These are phyloP conservation scores for Rhabditophanes sp. DNA, from an alignment of 2,888 invertebrate genomes.

Conservation along the genomic window DNA sequence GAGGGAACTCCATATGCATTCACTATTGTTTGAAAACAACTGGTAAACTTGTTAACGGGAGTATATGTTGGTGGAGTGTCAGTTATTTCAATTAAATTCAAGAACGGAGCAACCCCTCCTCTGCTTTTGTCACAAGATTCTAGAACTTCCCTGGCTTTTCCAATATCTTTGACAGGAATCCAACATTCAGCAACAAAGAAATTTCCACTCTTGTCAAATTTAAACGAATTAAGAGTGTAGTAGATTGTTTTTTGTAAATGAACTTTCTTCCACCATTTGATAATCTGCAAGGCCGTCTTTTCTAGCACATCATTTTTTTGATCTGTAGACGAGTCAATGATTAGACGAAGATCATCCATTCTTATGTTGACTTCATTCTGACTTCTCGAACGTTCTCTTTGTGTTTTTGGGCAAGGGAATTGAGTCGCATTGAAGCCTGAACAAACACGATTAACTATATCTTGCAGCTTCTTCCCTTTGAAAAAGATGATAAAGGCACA, in stretches of 20 bases:
- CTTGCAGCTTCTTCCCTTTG: constrained; percentile 88
- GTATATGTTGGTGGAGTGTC: constrained; percentile 81
- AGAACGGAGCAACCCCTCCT: constrained; percentile 53
- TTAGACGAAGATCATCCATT: constrained; percentile 81
- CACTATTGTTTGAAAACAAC: constrained; percentile 80
- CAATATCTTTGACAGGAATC: constrained; percentile 72
- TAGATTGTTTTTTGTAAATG: constrained; percentile 96
- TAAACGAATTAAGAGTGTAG: constrained; percentile 88
- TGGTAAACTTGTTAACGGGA: constrained; percentile 84
- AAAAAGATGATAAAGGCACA: constrained; percentile 64
- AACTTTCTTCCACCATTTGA: constrained; percentile 86
- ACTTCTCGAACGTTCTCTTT: constrained; percentile 85
- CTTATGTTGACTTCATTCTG: constrained; percentile 90
- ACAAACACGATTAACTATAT: constrained; percentile 90
- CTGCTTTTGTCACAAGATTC: constrained; percentile 68
- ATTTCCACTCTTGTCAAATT: constrained; percentile 94
- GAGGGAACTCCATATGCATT: constrained; percentile 89
- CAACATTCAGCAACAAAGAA: constrained; percentile 96
- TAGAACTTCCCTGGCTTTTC: constrained; percentile 75
- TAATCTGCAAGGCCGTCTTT: constrained; percentile 88
- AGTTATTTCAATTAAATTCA: constrained; percentile 81
- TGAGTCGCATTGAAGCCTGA: constrained; percentile 95
- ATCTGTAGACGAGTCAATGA: constrained; percentile 30
- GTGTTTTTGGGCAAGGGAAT: constrained; percentile 92
- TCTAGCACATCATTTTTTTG: constrained; percentile 53